A percentile compares a stretch with the other conserved stretches of the same genome.
Evolutionary conservation across 1,140 invertebrate genomes (phyloP).

Genomic region (Cherax quadricarinatus): DNA sequence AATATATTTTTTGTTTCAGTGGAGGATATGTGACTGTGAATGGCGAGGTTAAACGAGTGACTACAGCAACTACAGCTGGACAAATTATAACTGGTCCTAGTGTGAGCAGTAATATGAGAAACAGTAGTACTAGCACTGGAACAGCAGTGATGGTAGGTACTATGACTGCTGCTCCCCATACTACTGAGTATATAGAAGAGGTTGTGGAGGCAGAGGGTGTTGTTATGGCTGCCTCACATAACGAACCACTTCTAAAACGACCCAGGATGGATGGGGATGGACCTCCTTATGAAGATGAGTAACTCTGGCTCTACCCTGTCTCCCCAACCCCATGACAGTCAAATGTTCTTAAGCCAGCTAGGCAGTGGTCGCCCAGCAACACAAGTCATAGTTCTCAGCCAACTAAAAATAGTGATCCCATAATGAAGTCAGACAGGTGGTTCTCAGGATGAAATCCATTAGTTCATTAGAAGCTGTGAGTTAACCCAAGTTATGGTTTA

Average conservation of each 20-base stretch:
- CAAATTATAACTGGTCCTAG: slow-evolving; percentile 31
- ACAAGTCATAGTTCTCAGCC: slow-evolving; percentile 45
- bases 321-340: slow-evolving; percentile 31
- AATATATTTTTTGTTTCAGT: slow-evolving; percentile 33
- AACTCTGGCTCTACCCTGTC: not conserved
- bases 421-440: slow-evolving; percentile 37
- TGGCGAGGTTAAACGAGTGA: slow-evolving; percentile 71
- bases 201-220: slow-evolving; percentile 69
- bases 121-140: slow-evolving; percentile 54
- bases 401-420: slow-evolving; percentile 29
- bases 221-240: slow-evolving; percentile 60
- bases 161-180: slow-evolving; percentile 54
- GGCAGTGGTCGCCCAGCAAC: slow-evolving; percentile 28
- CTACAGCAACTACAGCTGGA: slow-evolving; percentile 37
- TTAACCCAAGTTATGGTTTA: slow-evolving; percentile 28
- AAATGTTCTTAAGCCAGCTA: slow-evolving; percentile 35
- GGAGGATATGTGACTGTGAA: slow-evolving; percentile 71
- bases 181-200: slow-evolving; percentile 65
- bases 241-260: slow-evolving; percentile 60
- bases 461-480: slow-evolving; percentile 27
- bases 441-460: slow-evolving; percentile 43
- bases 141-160: slow-evolving; percentile 64
- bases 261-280: slow-evolving; percentile 57
- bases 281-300: slow-evolving; percentile 59
- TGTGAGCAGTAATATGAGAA: slow-evolving; percentile 44